These are phyloP conservation scores for Petrocephalus zakoni DNA, from an alignment of 2,113 vertebrate genomes.

Conservation along the genomic window DNA sequence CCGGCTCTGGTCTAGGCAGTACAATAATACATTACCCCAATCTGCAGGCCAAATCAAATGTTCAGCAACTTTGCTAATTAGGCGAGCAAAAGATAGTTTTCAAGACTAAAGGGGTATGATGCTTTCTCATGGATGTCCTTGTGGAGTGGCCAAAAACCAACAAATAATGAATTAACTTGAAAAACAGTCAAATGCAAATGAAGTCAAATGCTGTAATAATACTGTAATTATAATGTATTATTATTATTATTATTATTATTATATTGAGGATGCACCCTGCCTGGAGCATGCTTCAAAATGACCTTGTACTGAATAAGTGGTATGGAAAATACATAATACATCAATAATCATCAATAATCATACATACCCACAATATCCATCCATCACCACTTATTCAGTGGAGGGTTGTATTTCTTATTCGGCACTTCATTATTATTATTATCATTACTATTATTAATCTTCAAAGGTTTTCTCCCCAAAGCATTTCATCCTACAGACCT, in stretches of 20 bases:
- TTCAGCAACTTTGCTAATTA: not conserved
- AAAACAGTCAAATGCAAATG: not conserved
- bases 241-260: not conserved
- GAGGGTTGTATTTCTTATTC: not conserved
- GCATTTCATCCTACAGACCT: not conserved
- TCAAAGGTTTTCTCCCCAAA: not conserved
- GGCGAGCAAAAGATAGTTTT: not conserved
- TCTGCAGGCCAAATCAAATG: not conserved
- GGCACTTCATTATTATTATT: not conserved
- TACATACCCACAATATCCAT: not conserved
- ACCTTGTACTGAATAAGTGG: not conserved
- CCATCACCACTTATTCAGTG: not conserved
- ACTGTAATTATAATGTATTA: not conserved
- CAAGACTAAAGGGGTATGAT: not conserved
- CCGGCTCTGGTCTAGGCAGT: not conserved
- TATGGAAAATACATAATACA: not conserved
- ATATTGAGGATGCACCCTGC: not conserved
- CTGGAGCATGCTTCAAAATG: not conserved
- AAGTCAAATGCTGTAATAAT: not conserved
- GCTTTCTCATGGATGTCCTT: not conserved
- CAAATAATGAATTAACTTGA: not conserved
- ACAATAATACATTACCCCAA: not conserved
- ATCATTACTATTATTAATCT: not conserved
- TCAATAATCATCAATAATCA: not conserved
- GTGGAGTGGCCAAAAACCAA: not conserved